Evolutionary conservation across 2,888 invertebrate species (phyloP).

Genomic region (Ennomos quercinarius): DNA sequence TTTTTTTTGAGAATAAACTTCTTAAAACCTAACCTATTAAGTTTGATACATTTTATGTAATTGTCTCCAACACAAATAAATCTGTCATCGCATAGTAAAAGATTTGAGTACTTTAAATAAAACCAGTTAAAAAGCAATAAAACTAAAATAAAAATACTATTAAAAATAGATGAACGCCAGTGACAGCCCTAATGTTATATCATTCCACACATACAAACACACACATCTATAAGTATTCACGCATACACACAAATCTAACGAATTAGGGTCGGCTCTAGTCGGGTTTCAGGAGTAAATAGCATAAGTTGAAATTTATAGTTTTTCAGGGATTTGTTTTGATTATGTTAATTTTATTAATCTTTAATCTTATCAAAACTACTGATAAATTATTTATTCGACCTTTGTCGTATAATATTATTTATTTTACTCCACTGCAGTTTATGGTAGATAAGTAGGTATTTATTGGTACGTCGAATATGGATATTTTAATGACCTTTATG

Average conservation of each 20-base stretch:
- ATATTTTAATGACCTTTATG: no score
- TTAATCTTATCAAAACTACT: no score
- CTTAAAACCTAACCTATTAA: no score
- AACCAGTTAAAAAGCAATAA: slow-evolving; percentile 5
- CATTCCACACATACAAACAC: slow-evolving; percentile 53
- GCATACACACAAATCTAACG: slow-evolving; percentile 59
- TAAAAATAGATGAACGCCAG: slow-evolving; percentile 8
- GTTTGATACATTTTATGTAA: no score
- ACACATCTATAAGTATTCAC: slow-evolving; percentile 43
- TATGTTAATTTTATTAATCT: no score
- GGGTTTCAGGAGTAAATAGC: slow-evolving; percentile 36
- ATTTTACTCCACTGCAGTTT: no score
- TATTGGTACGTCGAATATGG: no score
- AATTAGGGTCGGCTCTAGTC: slow-evolving; percentile 79
- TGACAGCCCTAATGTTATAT: slow-evolving; percentile 66
- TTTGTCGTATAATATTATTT: no score
- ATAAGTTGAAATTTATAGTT: slow-evolving; percentile 44
- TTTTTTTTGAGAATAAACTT: no score
- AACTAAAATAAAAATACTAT: slow-evolving; percentile 3
- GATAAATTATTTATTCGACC: no score
- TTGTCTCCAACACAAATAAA: slow-evolving; percentile 1
- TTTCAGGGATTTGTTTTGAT: slow-evolving; percentile 6
- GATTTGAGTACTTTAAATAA: slow-evolving; percentile 3
- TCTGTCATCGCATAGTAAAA: slow-evolving; percentile 6
- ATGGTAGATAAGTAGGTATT: no score